Evolutionary conservation across 2,113 vertebrate species (phyloP).

Genomic region (Lepisosteus osseus): DNA sequence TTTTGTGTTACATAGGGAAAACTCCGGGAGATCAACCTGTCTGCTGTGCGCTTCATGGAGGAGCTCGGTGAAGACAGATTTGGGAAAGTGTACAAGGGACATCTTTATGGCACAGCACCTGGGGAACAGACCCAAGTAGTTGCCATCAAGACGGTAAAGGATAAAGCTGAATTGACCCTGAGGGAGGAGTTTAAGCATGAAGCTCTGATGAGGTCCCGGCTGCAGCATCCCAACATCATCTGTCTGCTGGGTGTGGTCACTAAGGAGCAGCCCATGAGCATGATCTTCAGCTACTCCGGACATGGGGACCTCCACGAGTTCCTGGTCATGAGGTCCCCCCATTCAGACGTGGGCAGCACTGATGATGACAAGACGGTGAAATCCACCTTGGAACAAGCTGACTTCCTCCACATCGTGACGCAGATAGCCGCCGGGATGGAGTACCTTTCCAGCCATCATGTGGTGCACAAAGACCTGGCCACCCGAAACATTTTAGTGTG

Average conservation of each 20-base stretch:
- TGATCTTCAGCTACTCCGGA: slow-evolving; percentile 86
- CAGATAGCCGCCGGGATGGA: slow-evolving; percentile 96
- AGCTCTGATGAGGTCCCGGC: slow-evolving; percentile 76
- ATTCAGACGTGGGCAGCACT: slow-evolving; percentile 89
- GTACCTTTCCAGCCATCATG: slow-evolving; percentile 86
- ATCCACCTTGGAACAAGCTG: slow-evolving; percentile 86
- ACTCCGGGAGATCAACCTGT: slow-evolving; percentile 87
- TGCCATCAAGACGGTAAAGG: slow-evolving; percentile 91
- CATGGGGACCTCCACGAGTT: slow-evolving; percentile 93
- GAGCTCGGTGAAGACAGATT: slow-evolving; percentile 94
- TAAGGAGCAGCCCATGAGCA: slow-evolving; percentile 90
- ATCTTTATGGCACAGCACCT: slow-evolving; percentile 80
- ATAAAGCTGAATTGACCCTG: slow-evolving; percentile 83
- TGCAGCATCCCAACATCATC: slow-evolving; percentile 90
- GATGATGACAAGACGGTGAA: slow-evolving; percentile 90
- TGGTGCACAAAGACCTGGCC: slow-evolving; percentile 93
- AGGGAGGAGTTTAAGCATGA: slow-evolving; percentile 92
- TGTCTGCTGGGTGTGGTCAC: slow-evolving; percentile 85
- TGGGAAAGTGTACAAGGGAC: slow-evolving; percentile 94
- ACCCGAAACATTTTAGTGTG: slow-evolving; percentile 89
- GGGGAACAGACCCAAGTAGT: slow-evolving; percentile 88
- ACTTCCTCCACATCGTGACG: slow-evolving; percentile 86
- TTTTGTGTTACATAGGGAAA: slow-evolving; percentile 69
- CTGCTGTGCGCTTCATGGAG: slow-evolving; percentile 89
- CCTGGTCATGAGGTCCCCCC: slow-evolving; percentile 89